Base-by-base conservation (phyloP, 2,888 invertebrate genomes). In the Parasteatoda lunata region DNA sequence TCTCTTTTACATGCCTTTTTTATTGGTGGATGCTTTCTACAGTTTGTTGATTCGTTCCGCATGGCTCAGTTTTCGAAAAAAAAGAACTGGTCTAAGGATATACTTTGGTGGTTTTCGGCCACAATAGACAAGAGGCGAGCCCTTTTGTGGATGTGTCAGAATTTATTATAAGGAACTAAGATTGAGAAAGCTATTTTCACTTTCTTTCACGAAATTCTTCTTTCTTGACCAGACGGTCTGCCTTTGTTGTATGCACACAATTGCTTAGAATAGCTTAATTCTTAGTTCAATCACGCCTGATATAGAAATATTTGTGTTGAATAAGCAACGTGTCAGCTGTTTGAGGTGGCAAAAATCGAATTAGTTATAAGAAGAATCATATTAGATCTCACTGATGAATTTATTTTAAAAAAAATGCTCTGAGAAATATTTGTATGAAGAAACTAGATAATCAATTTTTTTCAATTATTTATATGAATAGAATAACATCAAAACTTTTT, bases 31-130 rank as follows among this genome's bases (percentile, higher is more conserved):
- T n/a, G n/a, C 75, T 75, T 77, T 85, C 80, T 80, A 52, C 85
- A 77, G 76, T 86, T 80, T 86, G 85, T 66, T 76, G 85, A 75
- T 86, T 86, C 85, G 77, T 65, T 80, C 65, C 75, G 76, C 85
- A 69, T 66, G 65, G 54, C 71, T 69, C 66, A 79, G 69, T 59
- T 59, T 59, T 76, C 75, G n/a, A 15, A 75, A 49, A 15, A 30
- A 30, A 84, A 69, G 78, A 84, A 78, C 70, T 30, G 69, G 84
- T 84, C 75, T 69, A 4, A 48, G 51, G 64, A 8, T 52, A 82
- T 54, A 11, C 69, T 68, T 68, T 52, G 15, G 30, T 71, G 45
- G 54, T 51, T 72, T 51, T 47, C 70, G 79, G 79, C 84, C 75
- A 85, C 84, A 85, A 70, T 30, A 30, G 30, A 82, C 69, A 69